Evolutionary conservation across 2,113 vertebrate species (phyloP), one percentile per base, ranked within the genome.

Genomic region (Stigmatopora nigra): DNA sequence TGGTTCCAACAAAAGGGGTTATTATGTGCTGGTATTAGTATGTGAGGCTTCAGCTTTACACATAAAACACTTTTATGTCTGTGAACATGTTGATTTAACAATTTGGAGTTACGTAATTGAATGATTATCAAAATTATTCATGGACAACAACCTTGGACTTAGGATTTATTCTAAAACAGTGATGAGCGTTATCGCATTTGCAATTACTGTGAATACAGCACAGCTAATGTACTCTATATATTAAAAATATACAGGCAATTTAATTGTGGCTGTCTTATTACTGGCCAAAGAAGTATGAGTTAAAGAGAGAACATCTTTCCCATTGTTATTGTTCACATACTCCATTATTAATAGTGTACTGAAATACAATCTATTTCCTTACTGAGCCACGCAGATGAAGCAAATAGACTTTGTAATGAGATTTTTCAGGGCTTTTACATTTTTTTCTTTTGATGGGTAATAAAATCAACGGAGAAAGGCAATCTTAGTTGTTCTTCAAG

Each of bases 321-420:
- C 64, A 75, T 65, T 58, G 61, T 78, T 68, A 82, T 84, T 88
- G 84, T 87, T 82, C 82, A 73, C 78, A 70, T 63, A 57, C 78
- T 86, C 73, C 77, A 76, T 81, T 86, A 88, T 88, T 89, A 89
- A 89, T 84, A 82, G 87, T 86, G 76, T 80, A 81, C 79, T 78
- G 83, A 81, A 86, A 86, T 83, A 75, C 83, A 87, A 87, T 89
- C 79, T 83, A 78, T 80, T 78, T 84, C 78, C 65, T 85, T 84
- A 82, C 65, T 86, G 83, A 86, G 83, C 79, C 84, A 80, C 78
- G 77, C 72, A 78, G 79, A 85, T 80, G 72, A 84, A 72, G 78
- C 70, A 82, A 84, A 82, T 84, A 77, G 79, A 78, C 79, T 82
- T 79, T 81, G 65, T 84, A 87, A 88, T 87, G 83, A 82, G 80